These are phyloP conservation scores for Achroia grisella DNA, from an alignment of 1,140 invertebrate genomes.

Conservation along the genomic window DNA sequence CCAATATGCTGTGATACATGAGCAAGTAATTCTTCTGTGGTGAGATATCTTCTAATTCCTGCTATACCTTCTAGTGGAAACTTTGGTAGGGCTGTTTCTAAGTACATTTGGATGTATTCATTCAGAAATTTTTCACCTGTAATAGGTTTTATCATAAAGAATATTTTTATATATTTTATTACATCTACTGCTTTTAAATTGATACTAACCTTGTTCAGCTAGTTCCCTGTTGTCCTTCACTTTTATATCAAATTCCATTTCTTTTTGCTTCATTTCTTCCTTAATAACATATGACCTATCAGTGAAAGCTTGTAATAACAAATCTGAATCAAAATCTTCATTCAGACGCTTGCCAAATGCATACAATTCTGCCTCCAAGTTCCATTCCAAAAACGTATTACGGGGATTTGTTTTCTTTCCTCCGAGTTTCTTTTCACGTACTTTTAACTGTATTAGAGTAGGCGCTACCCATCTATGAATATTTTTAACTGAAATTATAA, in stretches of 20 bases:
- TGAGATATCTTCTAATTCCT: conserved; percentile 78
- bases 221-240: conserved; percentile 82
- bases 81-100: conserved; percentile 79
- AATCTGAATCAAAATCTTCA: conserved; percentile 84
- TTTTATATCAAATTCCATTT: conserved; percentile 80
- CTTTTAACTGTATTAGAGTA: conserved; percentile 48
- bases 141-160: conserved; percentile 11
- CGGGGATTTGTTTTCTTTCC: conserved; percentile 65
- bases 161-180: neutral
- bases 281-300: conserved; percentile 85
- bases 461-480: conserved; percentile 63
- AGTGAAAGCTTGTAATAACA: conserved; percentile 85
- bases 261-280: conserved; percentile 79
- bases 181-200: neutral
- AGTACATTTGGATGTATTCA: conserved; percentile 59
- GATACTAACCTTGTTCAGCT: conserved; percentile 76
- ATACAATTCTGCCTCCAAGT: conserved; percentile 90
- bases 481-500: conserved; percentile 33
- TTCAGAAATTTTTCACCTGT: conserved; percentile 60
- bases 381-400: conserved; percentile 86
- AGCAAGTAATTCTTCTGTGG: conserved; percentile 78
- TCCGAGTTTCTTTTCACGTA: conserved; percentile 43
- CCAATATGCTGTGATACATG: conserved; percentile 84
- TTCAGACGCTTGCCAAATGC: conserved; percentile 89
- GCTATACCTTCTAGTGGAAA: conserved; percentile 81